phyloP scores from a whole-genome alignment of 2,888 invertebrate species.

The Pseudococcus longispinus region DNA sequence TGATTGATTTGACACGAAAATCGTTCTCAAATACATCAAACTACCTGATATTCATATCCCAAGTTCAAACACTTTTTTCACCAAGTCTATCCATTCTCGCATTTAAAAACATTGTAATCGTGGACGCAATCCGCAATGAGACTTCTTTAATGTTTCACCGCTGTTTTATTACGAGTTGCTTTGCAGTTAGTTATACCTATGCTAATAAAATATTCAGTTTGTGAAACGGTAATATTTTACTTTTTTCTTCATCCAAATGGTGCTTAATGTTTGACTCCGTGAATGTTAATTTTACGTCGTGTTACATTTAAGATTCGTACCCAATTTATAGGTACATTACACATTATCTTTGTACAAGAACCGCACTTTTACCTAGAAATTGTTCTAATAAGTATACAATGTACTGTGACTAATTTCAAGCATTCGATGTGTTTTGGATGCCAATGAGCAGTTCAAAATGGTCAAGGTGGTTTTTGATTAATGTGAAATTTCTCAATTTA shows the following conservation, averaged over 20 bases:
- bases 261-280: neutral
- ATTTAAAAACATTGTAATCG: neutral
- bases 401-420: neutral
- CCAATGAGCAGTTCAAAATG: neutral
- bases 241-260: neutral
- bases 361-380: neutral
- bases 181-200: neutral
- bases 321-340: neutral
- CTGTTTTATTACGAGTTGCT: constrained; percentile 8
- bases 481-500: neutral
- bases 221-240: constrained; percentile 26
- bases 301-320: constrained; percentile 7
- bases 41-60: neutral
- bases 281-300: constrained; percentile 2
- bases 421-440: neutral
- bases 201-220: constrained; percentile 16
- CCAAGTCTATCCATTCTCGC: constrained; percentile 16
- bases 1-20: neutral
- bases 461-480: neutral
- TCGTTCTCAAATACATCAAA: neutral
- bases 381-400: neutral
- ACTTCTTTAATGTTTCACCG: constrained; percentile 29
- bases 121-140: constrained; percentile 18
- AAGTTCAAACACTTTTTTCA: neutral
- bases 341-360: neutral